A percentile compares a stretch with the other conserved stretches of the same genome.
phyloP scores from a whole-genome alignment of 1,140 invertebrate species.

The Drosophila sturtevanti region DNA sequence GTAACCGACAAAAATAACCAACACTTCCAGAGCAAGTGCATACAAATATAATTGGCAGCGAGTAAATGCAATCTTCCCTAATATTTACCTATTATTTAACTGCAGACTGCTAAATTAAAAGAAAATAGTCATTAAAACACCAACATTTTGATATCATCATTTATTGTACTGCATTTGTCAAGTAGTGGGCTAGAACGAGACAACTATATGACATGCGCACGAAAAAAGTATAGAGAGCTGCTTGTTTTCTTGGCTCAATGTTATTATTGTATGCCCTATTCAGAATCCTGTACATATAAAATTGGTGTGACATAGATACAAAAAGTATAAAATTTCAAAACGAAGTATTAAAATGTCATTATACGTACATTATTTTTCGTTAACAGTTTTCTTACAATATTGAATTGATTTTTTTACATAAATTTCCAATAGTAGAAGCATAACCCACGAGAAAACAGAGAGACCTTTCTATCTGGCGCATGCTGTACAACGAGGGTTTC shows the following conservation, averaged over 20 bases:
- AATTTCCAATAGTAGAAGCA: not conserved
- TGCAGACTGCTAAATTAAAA: not conserved
- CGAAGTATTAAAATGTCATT: not conserved
- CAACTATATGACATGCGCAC: conserved; percentile 20
- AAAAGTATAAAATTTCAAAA: not conserved
- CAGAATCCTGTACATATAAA: not conserved
- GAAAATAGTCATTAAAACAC: not conserved
- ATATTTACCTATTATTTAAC: not conserved
- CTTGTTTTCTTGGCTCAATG: conserved; percentile 14
- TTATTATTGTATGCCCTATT: conserved; percentile 8
- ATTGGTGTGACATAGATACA: not conserved
- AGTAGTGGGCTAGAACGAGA: conserved; percentile 15
- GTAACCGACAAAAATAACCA: not conserved
- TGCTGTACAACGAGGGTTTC: conserved; percentile 65
- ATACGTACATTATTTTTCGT: not conserved
- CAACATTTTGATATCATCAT: not conserved
- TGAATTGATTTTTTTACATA: not conserved
- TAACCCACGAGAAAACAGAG: not conserved
- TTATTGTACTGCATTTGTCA: not conserved
- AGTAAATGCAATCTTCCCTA: not conserved
- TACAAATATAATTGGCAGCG: not conserved
- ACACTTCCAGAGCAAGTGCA: not conserved
- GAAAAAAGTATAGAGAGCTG: conserved; percentile 46
- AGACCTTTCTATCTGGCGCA: conserved; percentile 33
- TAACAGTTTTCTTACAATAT: not conserved